Evolutionary conservation across 2,888 invertebrate genomes (phyloP), one percentile per base, ranked within the genome.

Genomic region (Amphipyra berbera): DNA sequence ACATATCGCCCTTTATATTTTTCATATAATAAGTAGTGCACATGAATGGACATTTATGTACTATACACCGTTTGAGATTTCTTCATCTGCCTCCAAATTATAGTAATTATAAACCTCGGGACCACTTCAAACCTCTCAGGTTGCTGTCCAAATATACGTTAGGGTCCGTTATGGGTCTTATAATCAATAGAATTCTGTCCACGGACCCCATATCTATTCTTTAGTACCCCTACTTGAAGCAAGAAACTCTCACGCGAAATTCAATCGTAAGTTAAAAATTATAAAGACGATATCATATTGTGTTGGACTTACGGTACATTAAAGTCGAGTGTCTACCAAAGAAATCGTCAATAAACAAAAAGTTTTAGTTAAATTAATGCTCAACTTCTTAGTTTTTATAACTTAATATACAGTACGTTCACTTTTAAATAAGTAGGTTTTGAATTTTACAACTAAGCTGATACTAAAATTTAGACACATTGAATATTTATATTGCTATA

Each of bases 61-160:
- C 65, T 67, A 69, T 65, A 71, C 57, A 60, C 55, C 66, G 75
- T 82, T 81, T 81, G 66, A 77, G 71, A 84, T 84, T 88, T 82
- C 88, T 91, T 92, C 91, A 92, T 94, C 93, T 93, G 89, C 90
- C 83, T 69, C 68, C 81, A 93, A 94, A 94, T 95, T 93, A 95
- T 92, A 88, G 94, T 93, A 94, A 94, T 95, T 95, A 94, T 89
- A 92, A 93, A 89, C 89, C 87, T 84, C 82, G 89, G 89, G 90
- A 87, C 89, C 91, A 93, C 94, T 95, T 88, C 85, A 94, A 83
- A 88, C 87, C 93, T 93, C 94, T 93, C 93, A 85, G 91, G 84
- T 93, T 93, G 91, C 91, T 94, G 93, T 94, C 94, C 94, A 94
- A 94, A 94, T 94, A 93, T 91, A 92, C 95, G 94, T 94, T 95